Base-by-base conservation (phyloP, 2,797 vertebrate species). In the Sitta carolinensis region DNA sequence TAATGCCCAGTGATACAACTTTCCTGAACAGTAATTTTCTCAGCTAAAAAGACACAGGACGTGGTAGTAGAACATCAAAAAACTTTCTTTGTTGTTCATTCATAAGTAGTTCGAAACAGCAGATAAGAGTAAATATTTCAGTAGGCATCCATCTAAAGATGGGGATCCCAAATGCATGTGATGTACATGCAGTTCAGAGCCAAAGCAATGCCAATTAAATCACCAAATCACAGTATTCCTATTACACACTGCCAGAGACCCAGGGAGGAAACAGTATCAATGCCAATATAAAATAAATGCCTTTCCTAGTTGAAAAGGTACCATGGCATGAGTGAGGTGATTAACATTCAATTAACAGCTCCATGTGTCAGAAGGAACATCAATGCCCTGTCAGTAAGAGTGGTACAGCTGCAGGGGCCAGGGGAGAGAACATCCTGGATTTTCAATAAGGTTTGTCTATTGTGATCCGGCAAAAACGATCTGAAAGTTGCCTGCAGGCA, bases 291-390 rank as follows among this genome's bases (percentile, higher is more conserved):
- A 32, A 93, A 96, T 29, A 83, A 87, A 96, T 62, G 36, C 2
- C 69, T 81, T 80, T 92, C 61, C 85, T 66, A 54, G 68, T 72
- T 92, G 55, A 88, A 96, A 93, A 94, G 50, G 79, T 38, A 57
- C 86, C 48, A 22, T 4, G 47, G 78, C 78, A 85, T 11, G 43
- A 95, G 66, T 51, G 82, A 92, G 4, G 8, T n/a, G 67, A 92
- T 93, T 51, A 92, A 78, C 64, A 92, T 74, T 91, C 93, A 96
- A 92, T 87, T 92, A 95, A 93, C 92, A 96, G 80, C 51, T 90
- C 64, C 73, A n/a, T 17, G 57, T 62, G 75, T 85, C 83, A 93
- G 62, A 87, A 93, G 57, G 48, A 96, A 86, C 74, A 95, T 63
- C 74, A 69, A 8, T 13, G 48, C 83, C 79, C 58, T 16, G 11